These are phyloP conservation scores for Chlamydotis undulata DNA, from an alignment of 2,113 vertebrate species.

Conservation along the genomic window DNA sequence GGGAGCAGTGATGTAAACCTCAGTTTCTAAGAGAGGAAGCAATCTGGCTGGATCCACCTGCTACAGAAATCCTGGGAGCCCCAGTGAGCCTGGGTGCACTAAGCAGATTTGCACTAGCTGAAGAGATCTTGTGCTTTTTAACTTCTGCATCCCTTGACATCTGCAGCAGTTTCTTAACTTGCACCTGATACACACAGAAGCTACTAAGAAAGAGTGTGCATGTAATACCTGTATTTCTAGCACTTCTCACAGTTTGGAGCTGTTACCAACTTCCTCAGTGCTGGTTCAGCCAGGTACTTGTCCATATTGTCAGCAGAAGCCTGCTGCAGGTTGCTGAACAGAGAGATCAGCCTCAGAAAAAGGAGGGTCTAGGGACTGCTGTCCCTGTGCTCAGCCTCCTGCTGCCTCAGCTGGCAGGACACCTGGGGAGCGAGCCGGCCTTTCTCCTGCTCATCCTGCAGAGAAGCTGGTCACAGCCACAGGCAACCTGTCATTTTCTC, in stretches of 20 bases:
- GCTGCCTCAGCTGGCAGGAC: background rate
- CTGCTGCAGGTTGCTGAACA: background rate
- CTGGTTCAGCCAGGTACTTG: background rate
- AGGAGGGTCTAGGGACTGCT: rapidly evolving
- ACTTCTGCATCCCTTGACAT: background rate
- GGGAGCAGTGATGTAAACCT: background rate
- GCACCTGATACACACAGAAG: background rate
- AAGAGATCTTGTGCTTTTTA: background rate
- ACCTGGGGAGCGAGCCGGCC: rapidly evolving
- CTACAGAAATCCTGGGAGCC: background rate
- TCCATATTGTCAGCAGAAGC: background rate
- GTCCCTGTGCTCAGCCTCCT: background rate
- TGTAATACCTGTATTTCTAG: background rate
- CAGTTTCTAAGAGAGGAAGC: background rate
- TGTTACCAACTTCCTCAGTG: background rate
- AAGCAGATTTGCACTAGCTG: background rate
- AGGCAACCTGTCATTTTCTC: background rate
- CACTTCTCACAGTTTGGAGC: background rate
- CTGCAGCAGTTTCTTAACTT: background rate
- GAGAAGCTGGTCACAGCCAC: background rate
- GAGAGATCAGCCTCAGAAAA: background rate
- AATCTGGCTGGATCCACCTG: background rate
- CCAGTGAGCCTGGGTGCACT: background rate
- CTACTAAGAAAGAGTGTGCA: background rate
- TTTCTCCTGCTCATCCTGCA: background rate